These are phyloP conservation scores for Erpobdella octoculata DNA, from an alignment of 2,888 invertebrate species.

Conservation along the genomic window DNA sequence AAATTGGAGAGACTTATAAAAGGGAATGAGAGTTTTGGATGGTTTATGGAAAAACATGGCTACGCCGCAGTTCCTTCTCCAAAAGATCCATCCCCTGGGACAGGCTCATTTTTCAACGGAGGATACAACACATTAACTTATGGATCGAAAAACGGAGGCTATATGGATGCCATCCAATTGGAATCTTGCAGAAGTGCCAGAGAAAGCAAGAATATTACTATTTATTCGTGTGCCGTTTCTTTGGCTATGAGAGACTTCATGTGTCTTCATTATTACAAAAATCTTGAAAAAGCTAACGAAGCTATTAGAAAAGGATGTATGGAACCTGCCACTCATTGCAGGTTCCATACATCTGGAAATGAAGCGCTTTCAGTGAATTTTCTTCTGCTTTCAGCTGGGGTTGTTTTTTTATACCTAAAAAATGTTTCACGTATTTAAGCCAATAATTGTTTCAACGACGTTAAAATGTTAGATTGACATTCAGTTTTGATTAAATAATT, in stretches of 20 bases:
- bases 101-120: conserved; percentile 33
- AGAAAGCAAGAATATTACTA: background rate
- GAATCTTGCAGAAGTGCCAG: conserved; percentile 27
- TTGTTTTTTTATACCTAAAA: too few relatives aligned
- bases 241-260: background rate
- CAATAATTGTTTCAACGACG: too few relatives aligned
- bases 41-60: conserved; percentile 32
- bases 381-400: too few relatives aligned
- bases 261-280: background rate
- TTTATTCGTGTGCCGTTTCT: background rate
- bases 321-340: too few relatives aligned
- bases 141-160: conserved; percentile 35
- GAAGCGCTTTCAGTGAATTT: too few relatives aligned
- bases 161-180: conserved; percentile 35
- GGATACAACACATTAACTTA: conserved; percentile 36
- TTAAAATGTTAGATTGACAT: too few relatives aligned
- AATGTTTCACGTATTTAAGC: too few relatives aligned
- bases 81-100: conserved; percentile 29
- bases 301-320: too few relatives aligned
- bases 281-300: too few relatives aligned
- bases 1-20: conserved; percentile 22
- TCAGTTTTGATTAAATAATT: too few relatives aligned
- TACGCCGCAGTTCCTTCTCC: conserved; percentile 38
- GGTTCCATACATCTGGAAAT: too few relatives aligned
- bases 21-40: conserved; percentile 35